Conservation (phyloP, 2,888 invertebrate species). For the Pristionchus entomophagus region DNA sequence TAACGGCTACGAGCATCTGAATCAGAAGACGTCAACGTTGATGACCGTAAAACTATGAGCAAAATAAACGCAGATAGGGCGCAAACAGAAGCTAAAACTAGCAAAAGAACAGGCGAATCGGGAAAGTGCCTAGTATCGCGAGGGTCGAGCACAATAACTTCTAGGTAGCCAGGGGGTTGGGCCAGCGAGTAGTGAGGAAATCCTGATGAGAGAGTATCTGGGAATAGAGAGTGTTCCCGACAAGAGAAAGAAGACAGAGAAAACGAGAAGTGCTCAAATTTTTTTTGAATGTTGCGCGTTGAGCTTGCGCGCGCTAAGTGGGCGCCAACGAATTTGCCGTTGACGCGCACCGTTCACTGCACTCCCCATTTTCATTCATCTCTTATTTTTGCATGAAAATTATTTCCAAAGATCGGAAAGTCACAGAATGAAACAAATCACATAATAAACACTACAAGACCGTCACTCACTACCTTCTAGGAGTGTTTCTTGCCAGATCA, state of each 20-base stretch:
- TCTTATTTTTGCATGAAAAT: not conserved
- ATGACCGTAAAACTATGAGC: too few relatives aligned
- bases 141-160: not conserved
- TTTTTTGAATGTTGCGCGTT: not conserved
- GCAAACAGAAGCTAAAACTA: too few relatives aligned
- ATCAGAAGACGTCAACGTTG: not conserved
- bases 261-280: not conserved
- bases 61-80: too few relatives aligned
- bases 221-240: not conserved
- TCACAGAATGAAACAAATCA: not conserved
- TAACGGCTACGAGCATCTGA: slow-evolving; percentile 6
- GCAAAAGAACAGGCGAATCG: too few relatives aligned
- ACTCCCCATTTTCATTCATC: too few relatives aligned
- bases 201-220: not conserved
- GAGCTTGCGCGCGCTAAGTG: not conserved
- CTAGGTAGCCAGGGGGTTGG: not conserved
- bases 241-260: not conserved
- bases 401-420: not conserved
- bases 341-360: not conserved
- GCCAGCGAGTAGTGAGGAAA: not conserved
- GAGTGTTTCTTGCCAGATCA: not conserved
- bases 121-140: not conserved
- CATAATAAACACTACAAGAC: not conserved
- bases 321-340: not conserved
- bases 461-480: not conserved